These are phyloP conservation scores for Ahaetulla prasina DNA, from an alignment of 2,113 vertebrate genomes.

Conservation along the genomic window DNA sequence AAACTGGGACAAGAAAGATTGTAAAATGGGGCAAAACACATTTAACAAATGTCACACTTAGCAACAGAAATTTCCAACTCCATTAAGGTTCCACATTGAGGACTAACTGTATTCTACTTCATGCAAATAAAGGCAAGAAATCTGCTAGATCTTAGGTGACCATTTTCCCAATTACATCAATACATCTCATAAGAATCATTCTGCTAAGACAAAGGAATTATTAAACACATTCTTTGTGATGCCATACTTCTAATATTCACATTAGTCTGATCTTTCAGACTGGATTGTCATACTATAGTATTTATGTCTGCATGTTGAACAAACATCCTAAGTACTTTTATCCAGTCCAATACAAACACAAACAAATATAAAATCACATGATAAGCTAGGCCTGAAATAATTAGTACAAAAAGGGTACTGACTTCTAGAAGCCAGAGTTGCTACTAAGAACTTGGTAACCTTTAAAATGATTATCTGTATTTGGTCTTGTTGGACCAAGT, in stretches of 20 bases:
- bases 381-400: not conserved
- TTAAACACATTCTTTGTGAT: not conserved
- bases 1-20: not conserved
- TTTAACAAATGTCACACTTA: not conserved
- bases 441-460: not conserved
- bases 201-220: not conserved
- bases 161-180: not conserved
- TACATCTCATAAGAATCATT: not conserved
- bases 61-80: not conserved
- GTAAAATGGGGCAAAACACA: not conserved
- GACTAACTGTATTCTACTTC: slow-evolving; percentile 26
- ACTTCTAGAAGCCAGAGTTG: not conserved
- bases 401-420: not conserved
- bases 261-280: not conserved
- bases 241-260: not conserved
- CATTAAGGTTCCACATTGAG: not conserved
- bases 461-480: not conserved
- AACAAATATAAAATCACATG: not conserved
- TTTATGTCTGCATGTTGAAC: not conserved
- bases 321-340: not conserved
- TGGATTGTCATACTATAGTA: not conserved
- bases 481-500: not conserved
- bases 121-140: slow-evolving; percentile 27
- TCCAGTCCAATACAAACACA: not conserved
- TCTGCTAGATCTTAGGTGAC: not conserved